Evolutionary conservation across 2,113 vertebrate species (phyloP), one percentile per base, ranked within the genome.

Genomic region (Microtus montanus): DNA sequence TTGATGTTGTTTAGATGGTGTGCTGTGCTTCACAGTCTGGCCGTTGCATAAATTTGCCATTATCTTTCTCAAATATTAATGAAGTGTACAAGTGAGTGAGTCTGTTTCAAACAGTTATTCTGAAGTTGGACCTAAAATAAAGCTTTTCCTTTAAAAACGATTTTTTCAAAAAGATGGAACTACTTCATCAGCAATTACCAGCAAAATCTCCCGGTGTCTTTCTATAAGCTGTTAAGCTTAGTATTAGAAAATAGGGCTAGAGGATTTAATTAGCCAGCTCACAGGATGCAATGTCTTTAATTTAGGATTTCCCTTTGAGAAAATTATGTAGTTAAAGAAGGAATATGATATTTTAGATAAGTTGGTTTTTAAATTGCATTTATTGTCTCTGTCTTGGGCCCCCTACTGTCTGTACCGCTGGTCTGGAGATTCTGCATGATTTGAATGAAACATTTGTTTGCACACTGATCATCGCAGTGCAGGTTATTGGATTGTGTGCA

Each of bases 301-400:
- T 96, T 98, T 97, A 96, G 95, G 54, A 92, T 97, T 95, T 97
- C 54, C 94, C 83, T 97, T 95, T 96, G 95, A 97, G 95, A 96
- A 96, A 97, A 97, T 96, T 93, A 89, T 64, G 35, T 83, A 85
- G 90, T 92, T 92, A 85, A 91, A 95, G 71, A 96, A 94, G 64
- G 61, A 93, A 92, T 94, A 96, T 93, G 52, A 93, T 94, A 85
- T 96, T 97, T 96, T 88, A 95, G 73, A 82, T 89, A 95, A 79
- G 85, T 80, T 96, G 35, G 3, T 26, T 93, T 92, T 95, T 84
- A 61, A 96, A 75, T 91, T 94, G 73, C 75, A 20, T 96, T 97
- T 90, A 87, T 79, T 83, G 44, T 24, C 33, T 94, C 35, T 24
- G 38, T 95, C 61, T 87, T 89, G 73, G 68, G 52, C 13, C 30